Conservation (phyloP, 2,113 vertebrate species). For the Scatophagus argus region DNA sequence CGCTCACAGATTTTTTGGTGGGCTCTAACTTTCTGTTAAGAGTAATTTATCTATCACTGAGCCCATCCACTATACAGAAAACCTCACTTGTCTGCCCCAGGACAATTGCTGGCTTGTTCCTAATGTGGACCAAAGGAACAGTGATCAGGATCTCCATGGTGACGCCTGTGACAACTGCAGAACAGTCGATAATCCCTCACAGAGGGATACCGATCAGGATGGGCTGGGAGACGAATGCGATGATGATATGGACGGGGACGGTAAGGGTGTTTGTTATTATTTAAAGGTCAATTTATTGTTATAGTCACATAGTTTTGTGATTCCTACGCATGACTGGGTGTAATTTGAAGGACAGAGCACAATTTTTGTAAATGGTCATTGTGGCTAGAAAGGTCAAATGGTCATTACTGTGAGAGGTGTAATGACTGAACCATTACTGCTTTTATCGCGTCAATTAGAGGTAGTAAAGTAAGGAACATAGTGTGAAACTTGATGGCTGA, state of each 20-base stretch:
- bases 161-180: conserved; percentile 97
- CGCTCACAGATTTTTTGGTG: neutral
- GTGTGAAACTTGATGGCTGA: conserved; percentile 45
- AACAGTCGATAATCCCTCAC: conserved; percentile 89
- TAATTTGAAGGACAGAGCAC: conserved; percentile 9
- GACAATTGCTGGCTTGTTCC: conserved; percentile 94
- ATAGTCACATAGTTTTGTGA: neutral
- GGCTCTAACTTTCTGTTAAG: neutral
- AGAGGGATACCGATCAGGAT: conserved; percentile 93
- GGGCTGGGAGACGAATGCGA: conserved; percentile 96
- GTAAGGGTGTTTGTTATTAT: conserved; percentile 72
- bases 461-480: conserved; percentile 14
- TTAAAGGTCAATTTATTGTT: neutral
- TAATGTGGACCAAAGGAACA: conserved; percentile 94
- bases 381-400: neutral
- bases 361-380: conserved; percentile 7
- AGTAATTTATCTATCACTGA: neutral
- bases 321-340: neutral
- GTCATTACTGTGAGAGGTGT: conserved; percentile 2
- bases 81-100: conserved; percentile 73
- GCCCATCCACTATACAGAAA: neutral
- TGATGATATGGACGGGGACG: conserved; percentile 97
- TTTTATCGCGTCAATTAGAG: conserved; percentile 49
- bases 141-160: conserved; percentile 92
- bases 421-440: conserved; percentile 6